Evolutionary conservation across 1,140 invertebrate species (phyloP), one percentile per base, ranked within the genome.

Genomic region (Pogonus chalceus): DNA sequence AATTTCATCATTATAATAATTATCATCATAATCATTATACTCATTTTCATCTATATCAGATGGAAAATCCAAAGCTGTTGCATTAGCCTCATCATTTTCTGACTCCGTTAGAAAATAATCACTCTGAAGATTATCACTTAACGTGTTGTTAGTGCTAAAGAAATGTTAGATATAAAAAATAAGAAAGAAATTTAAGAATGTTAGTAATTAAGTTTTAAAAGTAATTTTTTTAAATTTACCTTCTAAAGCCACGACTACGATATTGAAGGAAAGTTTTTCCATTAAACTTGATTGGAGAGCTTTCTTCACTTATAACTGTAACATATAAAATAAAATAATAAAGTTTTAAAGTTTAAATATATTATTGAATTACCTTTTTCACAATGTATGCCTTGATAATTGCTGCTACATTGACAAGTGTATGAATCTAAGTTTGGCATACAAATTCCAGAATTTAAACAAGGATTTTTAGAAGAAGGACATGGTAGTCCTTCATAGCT

Each of bases 381-480:
- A 68, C 87, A 89, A 50, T 77, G 74, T 43, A 81, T 74, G n/a
- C 87, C 88, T 54, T 76, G 78, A 64, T 77, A 87, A 39, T 77
- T 74, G 16, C 69, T 69, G 1, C 76, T 75, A 62, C 87, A 89
- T 65, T 83, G 80, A 69, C 87, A 90, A 48, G 80, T 75, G 61
- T 81, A 88, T 55, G 79, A 76, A 48, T 81, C 80, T 14, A 89
- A 71, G 51, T 82, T 72, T n/a, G 88, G 85, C 23, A 86, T 69
- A 70, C 88, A 91, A 39, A 84, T 72, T 0, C 87, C 87, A 24
- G 82, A 81, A 69, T 90, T 88, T 51, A 77, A 73, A 69, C 88
- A 91, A 10, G 84, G 83, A 71, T 78, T 76, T 56, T 76, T 70
- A 51, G 69, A 68, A 35, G 69, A 69, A 2, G 79, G 78, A 72